phyloP scores from a whole-genome alignment of 2,888 invertebrate genomes.

The Gymnoscelis rufifasciata region DNA sequence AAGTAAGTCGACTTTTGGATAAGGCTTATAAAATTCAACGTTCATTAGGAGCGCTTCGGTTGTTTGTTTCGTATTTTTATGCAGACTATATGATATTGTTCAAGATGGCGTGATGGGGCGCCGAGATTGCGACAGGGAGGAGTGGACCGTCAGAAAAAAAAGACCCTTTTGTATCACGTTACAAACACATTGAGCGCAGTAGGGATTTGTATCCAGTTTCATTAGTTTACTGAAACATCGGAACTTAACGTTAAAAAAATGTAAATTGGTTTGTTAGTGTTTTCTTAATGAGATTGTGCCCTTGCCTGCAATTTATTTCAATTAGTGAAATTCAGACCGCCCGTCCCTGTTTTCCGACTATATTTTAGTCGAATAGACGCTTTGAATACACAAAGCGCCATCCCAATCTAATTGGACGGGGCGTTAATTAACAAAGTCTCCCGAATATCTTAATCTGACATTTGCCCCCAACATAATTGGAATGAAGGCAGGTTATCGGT shows the following conservation, averaged over 20 bases:
- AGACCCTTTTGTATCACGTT: slow-evolving; percentile 12
- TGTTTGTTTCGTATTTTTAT: slow-evolving; percentile 58
- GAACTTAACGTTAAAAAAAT: slow-evolving; percentile 5
- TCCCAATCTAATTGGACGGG: slow-evolving; percentile 26
- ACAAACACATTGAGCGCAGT: background rate
- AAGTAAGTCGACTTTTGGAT: slow-evolving; percentile 47
- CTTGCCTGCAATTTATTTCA: slow-evolving; percentile 5
- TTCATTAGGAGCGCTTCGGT: slow-evolving; percentile 53
- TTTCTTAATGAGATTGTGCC: slow-evolving; percentile 6
- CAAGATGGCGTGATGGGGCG: slow-evolving; percentile 63
- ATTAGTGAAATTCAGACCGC: slow-evolving; percentile 7
- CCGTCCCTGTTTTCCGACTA: slow-evolving; percentile 9
- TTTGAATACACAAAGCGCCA: slow-evolving; percentile 21
- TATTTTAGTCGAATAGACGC: slow-evolving; percentile 12
- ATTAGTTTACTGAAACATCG: background rate
- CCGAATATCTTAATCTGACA: slow-evolving; percentile 30
- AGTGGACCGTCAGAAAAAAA: slow-evolving; percentile 53
- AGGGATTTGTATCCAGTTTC: background rate
- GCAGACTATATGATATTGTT: slow-evolving; percentile 50
- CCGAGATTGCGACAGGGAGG: slow-evolving; percentile 60
- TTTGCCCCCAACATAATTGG: slow-evolving; percentile 36
- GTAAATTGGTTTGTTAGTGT: slow-evolving; percentile 7
- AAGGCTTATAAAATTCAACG: slow-evolving; percentile 60
- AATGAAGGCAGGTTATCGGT: slow-evolving; percentile 35
- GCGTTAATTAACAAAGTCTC: slow-evolving; percentile 29